Conservation (phyloP, 2,888 invertebrate species). For the Autographa gamma region DNA sequence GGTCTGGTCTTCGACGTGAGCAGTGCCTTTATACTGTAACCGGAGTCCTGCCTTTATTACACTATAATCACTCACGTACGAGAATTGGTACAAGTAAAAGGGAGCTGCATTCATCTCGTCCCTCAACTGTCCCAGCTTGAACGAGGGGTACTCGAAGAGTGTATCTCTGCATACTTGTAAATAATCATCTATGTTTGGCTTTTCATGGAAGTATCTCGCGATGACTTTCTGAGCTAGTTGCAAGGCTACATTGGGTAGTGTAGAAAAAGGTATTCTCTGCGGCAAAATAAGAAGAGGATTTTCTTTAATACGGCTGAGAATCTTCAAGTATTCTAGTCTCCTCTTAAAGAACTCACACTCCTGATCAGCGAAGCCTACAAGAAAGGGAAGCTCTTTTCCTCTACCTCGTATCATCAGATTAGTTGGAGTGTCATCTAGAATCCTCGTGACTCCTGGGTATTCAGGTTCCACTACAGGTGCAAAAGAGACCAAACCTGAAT, state of each 20-base stretch:
- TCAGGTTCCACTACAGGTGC: constrained; percentile 59
- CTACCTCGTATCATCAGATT: constrained; percentile 59
- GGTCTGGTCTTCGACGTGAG: constrained; percentile 84
- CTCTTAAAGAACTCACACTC: constrained; percentile 50
- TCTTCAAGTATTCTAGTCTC: constrained; percentile 27
- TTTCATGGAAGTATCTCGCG: constrained; percentile 51
- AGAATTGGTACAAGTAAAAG: constrained; percentile 82
- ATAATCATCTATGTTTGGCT: constrained; percentile 43
- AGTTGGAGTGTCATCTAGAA: constrained; percentile 64
- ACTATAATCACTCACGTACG: constrained; percentile 78
- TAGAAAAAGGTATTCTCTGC: constrained; percentile 43
- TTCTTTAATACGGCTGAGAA: constrained; percentile 34
- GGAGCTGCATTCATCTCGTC: constrained; percentile 63
- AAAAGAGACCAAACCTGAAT: constrained; percentile 54
- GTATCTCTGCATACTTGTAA: constrained; percentile 50
- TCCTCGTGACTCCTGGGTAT: constrained; percentile 51
- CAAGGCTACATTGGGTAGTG: constrained; percentile 36
- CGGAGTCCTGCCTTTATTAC: constrained; percentile 68
- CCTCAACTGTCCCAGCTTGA: constrained; percentile 59
- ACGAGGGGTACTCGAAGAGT: constrained; percentile 57
- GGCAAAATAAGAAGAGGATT: constrained; percentile 65
- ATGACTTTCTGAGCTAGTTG: constrained; percentile 48
- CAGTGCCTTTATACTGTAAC: constrained; percentile 68
- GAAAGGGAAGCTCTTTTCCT: constrained; percentile 59
- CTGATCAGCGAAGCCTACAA: constrained; percentile 55